A percentile compares a stretch with the other conserved stretches of the same genome.
phyloP scores from a whole-genome alignment of 2,113 vertebrate genomes.

The Phaethon lepturus region DNA sequence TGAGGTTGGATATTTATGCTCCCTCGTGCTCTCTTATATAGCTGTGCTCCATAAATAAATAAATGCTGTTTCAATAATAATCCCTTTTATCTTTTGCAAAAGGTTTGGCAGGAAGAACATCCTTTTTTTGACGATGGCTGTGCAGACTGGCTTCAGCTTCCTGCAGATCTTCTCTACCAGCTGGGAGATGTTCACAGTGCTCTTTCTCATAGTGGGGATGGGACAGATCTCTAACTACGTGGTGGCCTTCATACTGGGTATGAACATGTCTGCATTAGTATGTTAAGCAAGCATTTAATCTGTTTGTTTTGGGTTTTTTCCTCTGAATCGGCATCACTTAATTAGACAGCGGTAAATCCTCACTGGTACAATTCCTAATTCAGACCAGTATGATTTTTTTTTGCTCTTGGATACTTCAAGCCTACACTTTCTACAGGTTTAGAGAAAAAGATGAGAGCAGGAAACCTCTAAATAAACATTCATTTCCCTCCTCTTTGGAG shows the following conservation, averaged over 20 bases:
- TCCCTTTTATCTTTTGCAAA: neutral
- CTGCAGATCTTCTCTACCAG: constrained; percentile 86
- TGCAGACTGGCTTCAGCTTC: constrained; percentile 86
- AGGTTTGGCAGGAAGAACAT: constrained; percentile 92
- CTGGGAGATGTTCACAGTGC: constrained; percentile 87
- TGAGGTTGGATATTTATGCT: neutral
- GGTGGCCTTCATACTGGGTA: constrained; percentile 93
- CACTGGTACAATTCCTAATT: neutral
- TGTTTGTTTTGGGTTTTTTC: neutral
- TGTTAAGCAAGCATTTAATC: no score
- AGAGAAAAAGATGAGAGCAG: neutral
- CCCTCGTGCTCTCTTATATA: neutral
- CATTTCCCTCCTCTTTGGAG: neutral
- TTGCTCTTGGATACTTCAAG: neutral
- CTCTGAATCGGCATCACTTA: neutral
- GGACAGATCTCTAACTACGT: constrained; percentile 90
- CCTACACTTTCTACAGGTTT: neutral
- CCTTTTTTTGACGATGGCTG: constrained; percentile 83
- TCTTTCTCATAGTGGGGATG: constrained; percentile 86
- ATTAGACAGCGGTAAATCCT: neutral
- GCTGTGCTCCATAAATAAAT: neutral
- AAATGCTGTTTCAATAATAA: neutral
- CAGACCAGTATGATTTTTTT: neutral
- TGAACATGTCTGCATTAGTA: neutral
- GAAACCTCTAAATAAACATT: neutral